Base-by-base conservation (phyloP, 2,113 vertebrate species). In the Formicarius rufipectus region DNA sequence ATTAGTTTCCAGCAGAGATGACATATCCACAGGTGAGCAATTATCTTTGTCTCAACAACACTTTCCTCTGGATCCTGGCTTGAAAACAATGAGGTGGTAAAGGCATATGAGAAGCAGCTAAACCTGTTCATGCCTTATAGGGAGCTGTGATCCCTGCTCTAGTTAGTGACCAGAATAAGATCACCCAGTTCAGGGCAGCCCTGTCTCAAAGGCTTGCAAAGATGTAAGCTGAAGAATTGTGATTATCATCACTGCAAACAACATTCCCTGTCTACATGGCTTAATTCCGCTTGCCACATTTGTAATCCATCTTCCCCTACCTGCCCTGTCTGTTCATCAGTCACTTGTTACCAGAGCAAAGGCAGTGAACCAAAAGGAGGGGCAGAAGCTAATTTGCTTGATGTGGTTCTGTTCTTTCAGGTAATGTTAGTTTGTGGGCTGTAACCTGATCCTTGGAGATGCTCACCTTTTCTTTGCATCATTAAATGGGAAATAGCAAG, bases 1-100 rank as follows among this genome's bases (percentile, higher is more conserved):
- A 39, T 72, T 77, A 73, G 24, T 71, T 93, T 87, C 37, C 52
- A 86, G 4, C 13, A 49, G 56, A 74, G 50, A 64, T 13, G 27
- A 80, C 24, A 89, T 62, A 94, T 71, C 85, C 76, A 95, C 91
- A 96, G 73, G 93, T 93, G 39, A 93, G 64, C 33, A 88, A 47
- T 0, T n/a, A 7, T 33, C 25, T 76, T 71, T 21, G 4, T 35
- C 47, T 90, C 50, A 86, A 79, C 24, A 78, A 12, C n/a, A 22
- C 16, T 39, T 78, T 84, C 12, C n/a, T 75, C 45, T 56, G 25
- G 40, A 84, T 74, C 23, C 12, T 49, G 17, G 3, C 22, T 92
- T 76, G n/a, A 47, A 84, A 67, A 81, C 33, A 78, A 67, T 12
- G 30, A 74, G 35, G 22, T 59, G 24, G 14, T 83, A 37, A 92